Evolutionary conservation across 2,797 vertebrate species (phyloP), one percentile per base, ranked within the genome.

Genomic region (Columba guinea): DNA sequence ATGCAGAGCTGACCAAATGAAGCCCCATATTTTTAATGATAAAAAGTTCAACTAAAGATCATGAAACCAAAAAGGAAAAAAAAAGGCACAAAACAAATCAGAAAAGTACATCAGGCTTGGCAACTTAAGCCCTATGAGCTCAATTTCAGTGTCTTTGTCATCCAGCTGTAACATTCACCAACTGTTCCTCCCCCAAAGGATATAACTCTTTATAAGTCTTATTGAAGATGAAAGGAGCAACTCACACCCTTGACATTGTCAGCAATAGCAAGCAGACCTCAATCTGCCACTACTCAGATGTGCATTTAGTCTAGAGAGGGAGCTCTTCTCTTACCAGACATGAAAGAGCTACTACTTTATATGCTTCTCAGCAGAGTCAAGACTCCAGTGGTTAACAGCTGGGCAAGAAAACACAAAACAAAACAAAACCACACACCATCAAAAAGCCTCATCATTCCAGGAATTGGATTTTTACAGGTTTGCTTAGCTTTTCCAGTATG

Each of bases 391-490:
- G 10, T 27, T 58, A 56, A 64, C 9, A 85, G 21, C 19, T 7
- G 23, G 10, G 13, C 12, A 2, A 4, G 1, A 0, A 3, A 14
- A 13, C 17, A 44, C 41, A 21, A 49, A 44, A 18, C 41, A 44
- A 41, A 41, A 49, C 16, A 49, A 21, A 49, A 49, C 9, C 44
- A 46, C 17, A 30, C 12, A 32, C 26, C 4, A 16, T 32, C 11
- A 60, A 22, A 46, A 37, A 37, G 6, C 0, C 1, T 1, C 11
- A 65, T 17, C 11, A 16, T 74, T 37, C 15, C 26, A 44, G 19
- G 4, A 80, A 89, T 51, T 11, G 8, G 5, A 35, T 39, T 77
- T 39, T 83, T 58, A 44, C 9, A 37, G 19, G 22, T 37, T 58
- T 34, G 18, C 18, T 75, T 59, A 32, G 8, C 9, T 82, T 85